Percentiles rank a stretch among this genome's conserved stretches.
phyloP scores from a whole-genome alignment of 2,888 invertebrate species.

The Himalopsyche kuldschensis region DNA sequence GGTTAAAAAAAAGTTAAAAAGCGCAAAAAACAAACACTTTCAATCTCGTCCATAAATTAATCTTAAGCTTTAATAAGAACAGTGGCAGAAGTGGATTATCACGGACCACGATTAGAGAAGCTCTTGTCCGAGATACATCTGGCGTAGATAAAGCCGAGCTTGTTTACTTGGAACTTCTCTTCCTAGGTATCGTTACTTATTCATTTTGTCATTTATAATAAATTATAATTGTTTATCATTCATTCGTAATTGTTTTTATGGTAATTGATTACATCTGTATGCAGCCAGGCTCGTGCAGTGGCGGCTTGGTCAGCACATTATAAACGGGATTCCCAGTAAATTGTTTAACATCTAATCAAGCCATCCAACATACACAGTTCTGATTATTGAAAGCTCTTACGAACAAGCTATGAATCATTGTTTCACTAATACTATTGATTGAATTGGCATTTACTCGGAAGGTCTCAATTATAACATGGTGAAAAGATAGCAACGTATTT shows the following conservation, averaged over 20 bases:
- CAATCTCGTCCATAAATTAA: too few species aligned
- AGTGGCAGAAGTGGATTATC: neutral
- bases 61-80: too few species aligned
- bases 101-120: neutral
- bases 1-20: too few species aligned
- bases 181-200: neutral
- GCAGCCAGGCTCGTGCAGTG: neutral
- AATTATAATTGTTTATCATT: neutral
- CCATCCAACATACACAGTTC: too few species aligned
- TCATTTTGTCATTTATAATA: neutral
- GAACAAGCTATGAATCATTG: too few species aligned
- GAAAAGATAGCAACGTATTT: too few species aligned
- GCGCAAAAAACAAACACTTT: too few species aligned
- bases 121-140: constrained; percentile 10
- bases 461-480: too few species aligned
- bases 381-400: too few species aligned
- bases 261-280: neutral
- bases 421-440: too few species aligned
- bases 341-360: too few species aligned
- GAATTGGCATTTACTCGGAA: too few species aligned
- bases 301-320: neutral
- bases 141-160: constrained; percentile 2
- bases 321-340: neutral
- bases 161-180: constrained; percentile 2
- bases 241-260: neutral